Conservation (phyloP, 2,888 invertebrate species). For the Lasioglossum malachurum region DNA sequence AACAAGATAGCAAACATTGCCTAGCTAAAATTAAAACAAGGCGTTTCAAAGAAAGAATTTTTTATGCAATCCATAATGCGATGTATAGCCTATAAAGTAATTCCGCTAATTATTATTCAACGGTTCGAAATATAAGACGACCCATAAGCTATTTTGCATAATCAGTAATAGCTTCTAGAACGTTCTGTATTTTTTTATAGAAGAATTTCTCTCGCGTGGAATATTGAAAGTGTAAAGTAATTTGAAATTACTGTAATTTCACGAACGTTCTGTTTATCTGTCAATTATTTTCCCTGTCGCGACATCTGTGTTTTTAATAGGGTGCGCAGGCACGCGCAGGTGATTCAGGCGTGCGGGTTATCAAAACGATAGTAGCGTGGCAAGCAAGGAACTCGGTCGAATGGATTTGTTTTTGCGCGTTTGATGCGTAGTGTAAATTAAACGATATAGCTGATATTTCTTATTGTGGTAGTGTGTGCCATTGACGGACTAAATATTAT, state of each 20-base stretch:
- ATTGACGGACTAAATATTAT: slow-evolving; percentile 10
- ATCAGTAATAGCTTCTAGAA: slow-evolving; percentile 30
- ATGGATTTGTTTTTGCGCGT: slow-evolving; percentile 29
- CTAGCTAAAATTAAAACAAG: not conserved
- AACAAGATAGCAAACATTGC: not conserved
- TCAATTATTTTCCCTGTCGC: slow-evolving; percentile 48
- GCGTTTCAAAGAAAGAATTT: not conserved
- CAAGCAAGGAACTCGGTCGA: not conserved
- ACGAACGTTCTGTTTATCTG: not conserved
- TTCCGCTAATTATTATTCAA: slow-evolving; percentile 40
- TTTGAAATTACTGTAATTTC: not conserved
- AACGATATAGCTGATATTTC: slow-evolving; percentile 4
- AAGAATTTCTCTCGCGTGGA: not conserved
- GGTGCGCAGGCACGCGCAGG: slow-evolving; percentile 8
- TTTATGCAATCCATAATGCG: not conserved
- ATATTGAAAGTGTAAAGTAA: not conserved
- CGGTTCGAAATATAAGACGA: not conserved
- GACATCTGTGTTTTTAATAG: slow-evolving; percentile 47
- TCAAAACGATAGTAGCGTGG: slow-evolving; percentile 28
- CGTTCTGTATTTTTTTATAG: not conserved
- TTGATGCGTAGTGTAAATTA: slow-evolving; percentile 13
- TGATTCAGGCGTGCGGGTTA: slow-evolving; percentile 42
- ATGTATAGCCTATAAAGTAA: not conserved
- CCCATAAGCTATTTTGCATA: slow-evolving; percentile 48
- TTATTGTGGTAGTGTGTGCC: not conserved